Base-by-base conservation (phyloP, 1,140 invertebrate genomes). In the Cydia splendana region DNA sequence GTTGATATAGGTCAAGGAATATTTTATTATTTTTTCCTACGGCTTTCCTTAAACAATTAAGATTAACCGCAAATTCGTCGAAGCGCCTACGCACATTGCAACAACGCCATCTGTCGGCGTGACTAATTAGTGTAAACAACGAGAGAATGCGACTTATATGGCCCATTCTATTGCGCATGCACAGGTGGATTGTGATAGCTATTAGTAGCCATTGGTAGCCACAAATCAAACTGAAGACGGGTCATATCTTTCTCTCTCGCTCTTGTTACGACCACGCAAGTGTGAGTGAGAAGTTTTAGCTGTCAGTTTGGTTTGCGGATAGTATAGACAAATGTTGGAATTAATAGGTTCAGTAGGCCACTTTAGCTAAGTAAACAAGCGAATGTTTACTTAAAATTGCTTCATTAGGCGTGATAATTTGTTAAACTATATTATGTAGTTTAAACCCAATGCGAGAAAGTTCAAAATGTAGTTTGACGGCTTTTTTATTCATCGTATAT, bases 51-150 rank as follows among this genome's bases (percentile, higher is more conserved):
- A 20, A 53, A 53, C 51, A 62, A 62, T 20, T 62, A 20, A n/a
- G 57, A 15, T 9, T 20, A 18, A 9, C 57, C 57, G 57, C 57
- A 24, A n/a, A 20, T 24, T 62, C 20, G 10, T 7, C 57, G 57
- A 62, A 62, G 30, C 12, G 67, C 67, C 67, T 18, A 71, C 67
- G 34, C 67, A 30, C 65, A 69, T 65, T n/a, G 28, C 15, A 18
- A 38, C 34, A 18, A n/a, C 34, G 67, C 67, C 67, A 71, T 71
- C 67, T 71, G 67, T 15, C 3, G 65, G 13, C 30, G 67, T 71
- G 67, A 71, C 38, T 71, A 71, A 71, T 69, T 34, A 69, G 30
- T 24, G 57, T 62, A 38, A 38, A 71, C 67, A 71, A 13, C 28
- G 30, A 4, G n/a, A 42, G 34, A 34, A 71, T 71, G 67, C 67